These are phyloP conservation scores for Bombyx huttoni DNA, from an alignment of 2,888 invertebrate species.

Conservation along the genomic window DNA sequence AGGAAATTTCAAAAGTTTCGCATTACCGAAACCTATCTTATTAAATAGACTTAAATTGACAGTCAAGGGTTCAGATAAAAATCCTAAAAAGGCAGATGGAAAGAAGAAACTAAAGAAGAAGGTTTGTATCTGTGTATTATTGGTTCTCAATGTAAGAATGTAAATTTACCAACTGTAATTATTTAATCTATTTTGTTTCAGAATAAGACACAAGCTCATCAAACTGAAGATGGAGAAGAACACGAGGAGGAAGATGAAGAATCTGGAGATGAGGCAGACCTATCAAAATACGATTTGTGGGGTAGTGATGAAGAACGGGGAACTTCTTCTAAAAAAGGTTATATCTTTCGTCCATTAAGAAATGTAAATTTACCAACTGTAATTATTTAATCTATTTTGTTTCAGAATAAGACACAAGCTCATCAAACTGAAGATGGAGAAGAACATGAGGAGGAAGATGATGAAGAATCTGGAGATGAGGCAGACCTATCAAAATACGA, in stretches of 20 bases:
- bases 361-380: too few relatives aligned
- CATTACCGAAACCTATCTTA: slow-evolving; percentile 61
- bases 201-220: slow-evolving; percentile 39
- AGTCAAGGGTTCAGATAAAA: slow-evolving; percentile 44
- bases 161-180: slow-evolving; percentile 3
- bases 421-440: slow-evolving; percentile 51
- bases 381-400: slow-evolving; percentile 26
- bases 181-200: slow-evolving; percentile 38
- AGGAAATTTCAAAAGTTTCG: slow-evolving; percentile 67
- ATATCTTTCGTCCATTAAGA: background rate
- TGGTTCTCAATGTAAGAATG: background rate
- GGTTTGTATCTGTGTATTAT: slow-evolving; percentile 44
- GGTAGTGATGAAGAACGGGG: slow-evolving; percentile 75
- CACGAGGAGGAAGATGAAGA: slow-evolving; percentile 74
- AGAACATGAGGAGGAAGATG: slow-evolving; percentile 73
- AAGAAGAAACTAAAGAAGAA: slow-evolving; percentile 42
- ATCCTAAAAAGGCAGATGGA: slow-evolving; percentile 26
- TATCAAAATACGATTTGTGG: slow-evolving; percentile 86
- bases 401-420: slow-evolving; percentile 45
- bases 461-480: slow-evolving; percentile 73
- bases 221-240: slow-evolving; percentile 53
- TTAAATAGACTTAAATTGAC: slow-evolving; percentile 58
- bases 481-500: slow-evolving; percentile 86
- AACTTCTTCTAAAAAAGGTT: slow-evolving; percentile 40
- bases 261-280: slow-evolving; percentile 76